Evolutionary conservation across 2,113 vertebrate species (phyloP), one percentile per base, ranked within the genome.

Genomic region (Rattus rattus): DNA sequence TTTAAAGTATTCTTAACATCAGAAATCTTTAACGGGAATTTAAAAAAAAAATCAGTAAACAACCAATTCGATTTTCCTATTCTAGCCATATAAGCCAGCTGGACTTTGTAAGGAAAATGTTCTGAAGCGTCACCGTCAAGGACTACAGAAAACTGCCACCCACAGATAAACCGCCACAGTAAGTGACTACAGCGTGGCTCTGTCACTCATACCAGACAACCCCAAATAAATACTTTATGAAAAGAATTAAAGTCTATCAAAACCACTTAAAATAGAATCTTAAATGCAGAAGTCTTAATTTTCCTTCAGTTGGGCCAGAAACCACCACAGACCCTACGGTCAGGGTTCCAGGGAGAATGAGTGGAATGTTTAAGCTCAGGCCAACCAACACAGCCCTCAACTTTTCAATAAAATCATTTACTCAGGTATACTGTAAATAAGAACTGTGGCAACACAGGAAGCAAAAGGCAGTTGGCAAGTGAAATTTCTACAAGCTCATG

Each of bases 381-480:
- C 91, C 77, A 98, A 97, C 97, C 95, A 94, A 96, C 95, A 97
- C 97, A 98, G 95, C 75, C 90, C 96, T 76, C 56, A 91, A 47
- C 94, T 95, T 96, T 76, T 77, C 92, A 30, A 87, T 96, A 96
- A 96, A 97, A 97, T 97, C 94, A 92, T 97, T 97, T 98, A 98
- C 97, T 98, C 94, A 97, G 97, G 98, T 96, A 98, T 54, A 95
- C 95, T 93, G 89, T 97, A 77, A 97, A 94, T 67, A 97, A 95
- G 94, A 98, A 98, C 92, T 88, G 94, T 94, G 95, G 47, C 91
- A 98, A 98, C 89, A 98, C 69, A 95, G 63, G 97, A 97, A 98
- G 96, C 95, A 97, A 98, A 98, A 98, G 97, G 97, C 97, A 98
- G 98, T 91, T 98, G 97, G 96, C 97, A 97, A 97, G 94, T 97